Base-by-base conservation (phyloP, 2,113 vertebrate species). In the Pontoporia blainvillei region DNA sequence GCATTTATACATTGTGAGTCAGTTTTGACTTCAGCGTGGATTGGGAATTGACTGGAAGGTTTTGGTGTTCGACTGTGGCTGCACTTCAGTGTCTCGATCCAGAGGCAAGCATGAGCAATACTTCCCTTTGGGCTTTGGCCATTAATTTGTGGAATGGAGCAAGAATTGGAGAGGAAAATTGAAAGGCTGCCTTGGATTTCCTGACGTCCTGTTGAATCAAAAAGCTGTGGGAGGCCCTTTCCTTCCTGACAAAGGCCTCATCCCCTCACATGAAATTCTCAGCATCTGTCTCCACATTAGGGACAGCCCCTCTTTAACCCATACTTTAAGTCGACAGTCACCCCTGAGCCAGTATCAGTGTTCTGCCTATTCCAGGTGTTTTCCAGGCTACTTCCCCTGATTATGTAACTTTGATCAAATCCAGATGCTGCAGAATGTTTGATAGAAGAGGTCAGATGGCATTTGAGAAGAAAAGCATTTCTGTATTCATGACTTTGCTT, bases 301-400 rank as follows among this genome's bases (percentile, higher is more conserved):
- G 96, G 78, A 66, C 95, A 20, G 81, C 3, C 84, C 96, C 54
- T 2, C 81, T 84, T 7, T 36, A 36, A n/a, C 89, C 96, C 1
- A 4, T 0, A 6, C 92, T 94, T 1, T 27, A 59, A 62, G 23
- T 14, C 34, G 0, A 17, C 7, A 57, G 87, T 75, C 86, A 1
- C 83, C 92, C 78, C 79, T 8, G 61, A 93, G 96, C 66, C 29
- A 73, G 86, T 12, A 2, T 71, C 94, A 88, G 89, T 66, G 52
- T 66, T 90, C 96, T 97, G 98, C 97, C 92, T 79, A 52, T 92
- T 97, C 97, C 98, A 98, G 98, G 98, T 98, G 97, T 95, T 98
- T 93, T 94, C 96, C 97, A 97, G 96, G 82, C 79, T 21, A 90
- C 92, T 97, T 94, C 95, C 82, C 82, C 34, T 0, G n/a, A 90